A percentile compares a stretch with the other conserved stretches of the same genome.
phyloP scores from a whole-genome alignment of 1,140 invertebrate genomes.

The Drosophila baimaii region DNA sequence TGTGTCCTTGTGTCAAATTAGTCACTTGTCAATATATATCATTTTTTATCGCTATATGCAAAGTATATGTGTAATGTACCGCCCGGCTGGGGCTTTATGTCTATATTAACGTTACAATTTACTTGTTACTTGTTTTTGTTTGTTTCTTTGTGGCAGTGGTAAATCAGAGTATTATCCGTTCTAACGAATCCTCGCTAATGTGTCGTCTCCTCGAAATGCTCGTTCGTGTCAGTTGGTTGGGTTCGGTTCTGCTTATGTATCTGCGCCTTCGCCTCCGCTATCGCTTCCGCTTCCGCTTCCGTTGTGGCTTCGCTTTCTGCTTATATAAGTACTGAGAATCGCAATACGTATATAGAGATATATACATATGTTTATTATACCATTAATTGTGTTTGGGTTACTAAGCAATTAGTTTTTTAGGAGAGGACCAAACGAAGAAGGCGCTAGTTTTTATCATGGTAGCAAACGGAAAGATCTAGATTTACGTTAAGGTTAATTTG shows the following conservation, averaged over 20 bases:
- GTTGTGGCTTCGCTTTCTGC: conserved; percentile 18
- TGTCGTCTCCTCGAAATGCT: conserved; percentile 20
- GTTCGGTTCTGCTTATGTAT: conserved; percentile 19
- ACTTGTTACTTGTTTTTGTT: conserved; percentile 45
- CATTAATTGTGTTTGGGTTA: conserved; percentile 20
- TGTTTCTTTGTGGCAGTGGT: conserved; percentile 79
- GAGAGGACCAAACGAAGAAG: conserved; percentile 24
- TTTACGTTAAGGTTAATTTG: conserved; percentile 21
- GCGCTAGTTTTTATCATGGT: conserved; percentile 1
- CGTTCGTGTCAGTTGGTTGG: conserved; percentile 32
- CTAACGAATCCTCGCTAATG: conserved; percentile 36
- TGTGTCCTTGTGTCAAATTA: conserved; percentile 19
- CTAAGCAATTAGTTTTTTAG: conserved; percentile 36
- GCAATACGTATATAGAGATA: conserved; percentile 40
- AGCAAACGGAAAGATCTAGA: conserved; percentile 30
- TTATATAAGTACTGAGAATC: conserved; percentile 22
- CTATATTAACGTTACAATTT: conserved; percentile 67
- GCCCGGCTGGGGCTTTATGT: conserved; percentile 43
- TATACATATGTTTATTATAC: conserved; percentile 39
- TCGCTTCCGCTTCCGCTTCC: conserved; percentile 8
- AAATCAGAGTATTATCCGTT: conserved; percentile 80
- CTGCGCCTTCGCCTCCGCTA: conserved; percentile 3
- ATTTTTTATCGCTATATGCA: conserved; percentile 40
- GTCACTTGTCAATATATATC: conserved; percentile 23
- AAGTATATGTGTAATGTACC: conserved; percentile 42